Base-by-base conservation (phyloP, 2,888 invertebrate species). In the Scrobipalpa costella region DNA sequence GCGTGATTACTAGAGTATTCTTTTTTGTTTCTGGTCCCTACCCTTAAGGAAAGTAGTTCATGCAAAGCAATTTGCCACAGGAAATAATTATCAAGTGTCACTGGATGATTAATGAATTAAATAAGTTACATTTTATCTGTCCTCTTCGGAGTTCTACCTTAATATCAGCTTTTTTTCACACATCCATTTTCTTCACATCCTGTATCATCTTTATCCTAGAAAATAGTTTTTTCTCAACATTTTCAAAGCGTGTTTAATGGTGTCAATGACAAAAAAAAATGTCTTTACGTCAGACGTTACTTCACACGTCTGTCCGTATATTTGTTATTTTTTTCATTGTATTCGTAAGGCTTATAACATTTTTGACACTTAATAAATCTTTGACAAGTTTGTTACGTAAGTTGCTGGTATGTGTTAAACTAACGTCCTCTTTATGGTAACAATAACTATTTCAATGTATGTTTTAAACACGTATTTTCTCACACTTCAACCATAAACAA, bases 181-280 rank as follows among this genome's bases (percentile, higher is more conserved):
- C 27, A 3, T 27, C 5, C 27, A 27, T 27, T 27, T 27, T 5
- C 2, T 27, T 27, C 5, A 27, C 27, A 27, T 27, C 27, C 27
- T 27, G 27, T 27, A 27, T 27, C 27, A 27, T 27, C 27, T 27
- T 27, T 27, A 3, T 44, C n/a, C 44, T 5, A 5, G 27, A 3
- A 27, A 44, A 44, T 15, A 50, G 17, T 8, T 63, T 38, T 47
- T 63, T 52, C 60, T 63, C 44, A 55, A 38, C 21, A 34, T 55
- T 52, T 64, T 64, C 7, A 49, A 33, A 38, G 21, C 36, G 19
- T 57, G n/a, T 19, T 57, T 38, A 64, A 57, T 27, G 36, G 49
- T 64, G 64, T 61, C 64, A 61, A 64, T 64, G 64, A 57, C 61
- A 50, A 59, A 27, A 49, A n/a, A 3, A n/a, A n/a, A n/a, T 44